Base-by-base conservation (phyloP, 2,797 vertebrate species). In the Acipenser ruthenus region DNA sequence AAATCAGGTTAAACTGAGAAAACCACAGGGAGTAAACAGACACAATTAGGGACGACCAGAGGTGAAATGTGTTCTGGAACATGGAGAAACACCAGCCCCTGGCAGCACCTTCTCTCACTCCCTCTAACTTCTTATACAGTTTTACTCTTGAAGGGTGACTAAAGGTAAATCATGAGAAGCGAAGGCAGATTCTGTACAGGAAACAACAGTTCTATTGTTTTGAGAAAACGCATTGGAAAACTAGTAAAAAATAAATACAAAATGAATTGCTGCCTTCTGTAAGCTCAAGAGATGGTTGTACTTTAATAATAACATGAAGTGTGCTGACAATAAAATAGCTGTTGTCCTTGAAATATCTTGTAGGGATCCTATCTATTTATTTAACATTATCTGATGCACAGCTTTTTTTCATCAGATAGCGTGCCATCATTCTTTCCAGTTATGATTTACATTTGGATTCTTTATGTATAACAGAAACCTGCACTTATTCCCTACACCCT, bases 1-100 rank as follows among this genome's bases (percentile, higher is more conserved):
- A 80, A 67, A 49, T 71, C 77, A 74, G 69, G 76, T 83, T 73
- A 79, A 74, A 83, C 77, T 76, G 49, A 12, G 49, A 15, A 56
- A 64, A 73, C 65, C 69, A 6, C 64, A 78, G 74, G 72, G 84
- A 87, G 79, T 75, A 80, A 83, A 80, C 70, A 83, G 77, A 84
- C 69, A 70, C 77, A 78, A 75, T 75, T 77, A 75, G 80, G 70
- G 68, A 69, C 75, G 8, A 48, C 18, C 60, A 62, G 10, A 18
- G 37, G 60, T 47, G 60, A 48, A 62, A 62, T 62, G 15, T 8
- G 47, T 62, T 62, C 60, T 9, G 18, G 37, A 37, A 62, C 10
- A 63, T 23, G 4, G 61, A 63, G 61, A 47, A 10, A 47, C 55
- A 11, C 3, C 10, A 6, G 12, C 55, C 12, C 15, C 2, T 58